phyloP scores from a whole-genome alignment of 2,888 invertebrate species.

The Chymomyza caudatula region DNA sequence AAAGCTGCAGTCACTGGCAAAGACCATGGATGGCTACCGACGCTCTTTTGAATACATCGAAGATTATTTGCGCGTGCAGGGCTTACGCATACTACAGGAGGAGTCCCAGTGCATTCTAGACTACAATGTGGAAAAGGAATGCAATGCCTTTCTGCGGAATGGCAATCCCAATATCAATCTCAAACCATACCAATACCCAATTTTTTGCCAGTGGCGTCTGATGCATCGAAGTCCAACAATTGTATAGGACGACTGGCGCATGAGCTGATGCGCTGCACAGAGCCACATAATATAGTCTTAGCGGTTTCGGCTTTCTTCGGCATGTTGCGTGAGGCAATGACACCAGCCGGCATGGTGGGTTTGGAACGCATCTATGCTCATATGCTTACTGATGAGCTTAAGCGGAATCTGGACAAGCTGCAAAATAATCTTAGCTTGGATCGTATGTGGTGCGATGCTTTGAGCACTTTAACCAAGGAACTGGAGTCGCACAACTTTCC shows the following conservation, averaged over 20 bases:
- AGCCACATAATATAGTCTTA: constrained; percentile 87
- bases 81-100: constrained; percentile 96
- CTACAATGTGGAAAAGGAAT: constrained; percentile 95
- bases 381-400: constrained; percentile 91
- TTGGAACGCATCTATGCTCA: constrained; percentile 92
- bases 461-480: constrained; percentile 80
- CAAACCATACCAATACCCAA: constrained; percentile 85
- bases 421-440: constrained; percentile 78
- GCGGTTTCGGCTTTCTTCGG: constrained; percentile 41
- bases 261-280: constrained; percentile 92
- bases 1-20: constrained; percentile 85
- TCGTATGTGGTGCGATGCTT: constrained; percentile 81
- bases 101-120: constrained; percentile 93
- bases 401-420: constrained; percentile 81
- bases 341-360: constrained; percentile 92
- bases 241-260: constrained; percentile 94
- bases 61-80: constrained; percentile 97
- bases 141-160: constrained; percentile 88
- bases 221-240: constrained; percentile 82
- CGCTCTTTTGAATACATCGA: constrained; percentile 98
- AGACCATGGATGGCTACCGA: constrained; percentile 92
- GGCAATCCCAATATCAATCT: constrained; percentile 86
- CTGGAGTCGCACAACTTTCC: constrained; percentile 73
- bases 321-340: constrained; percentile 81
- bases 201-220: constrained; percentile 80